Conservation (phyloP, 2,888 invertebrate species). For the Machimus rusticus region DNA sequence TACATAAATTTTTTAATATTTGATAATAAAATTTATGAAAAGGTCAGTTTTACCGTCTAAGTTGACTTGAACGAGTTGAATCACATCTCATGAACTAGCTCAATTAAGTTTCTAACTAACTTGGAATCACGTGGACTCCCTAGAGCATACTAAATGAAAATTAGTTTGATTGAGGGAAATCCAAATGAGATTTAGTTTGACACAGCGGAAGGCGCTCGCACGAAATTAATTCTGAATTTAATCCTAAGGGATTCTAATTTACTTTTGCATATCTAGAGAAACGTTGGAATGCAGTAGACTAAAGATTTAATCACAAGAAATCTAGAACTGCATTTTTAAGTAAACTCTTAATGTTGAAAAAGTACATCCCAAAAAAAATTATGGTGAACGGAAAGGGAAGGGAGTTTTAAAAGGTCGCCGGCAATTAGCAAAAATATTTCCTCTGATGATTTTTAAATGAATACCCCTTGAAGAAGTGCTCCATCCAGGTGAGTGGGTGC, state of each 20-base stretch:
- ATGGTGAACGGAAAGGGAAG: neutral
- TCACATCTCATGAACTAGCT: neutral
- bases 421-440: neutral
- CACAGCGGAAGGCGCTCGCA: neutral
- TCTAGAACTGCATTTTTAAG: neutral
- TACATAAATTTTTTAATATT: too few species aligned
- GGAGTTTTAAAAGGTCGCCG: neutral
- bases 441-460: neutral
- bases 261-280: neutral
- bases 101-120: slow-evolving; percentile 11
- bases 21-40: too few species aligned
- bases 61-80: neutral
- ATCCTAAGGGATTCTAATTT: neutral
- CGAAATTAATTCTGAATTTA: neutral
- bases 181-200: neutral
- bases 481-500: neutral
- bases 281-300: neutral
- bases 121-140: neutral
- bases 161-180: slow-evolving; percentile 20
- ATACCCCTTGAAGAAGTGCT: neutral
- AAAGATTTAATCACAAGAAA: neutral
- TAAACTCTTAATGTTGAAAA: neutral
- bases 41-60: too few species aligned
- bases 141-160: slow-evolving; percentile 1
- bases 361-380: neutral